These are phyloP conservation scores for Synanthedon tipuliformis DNA, from an alignment of 2,888 invertebrate genomes.

Conservation along the genomic window DNA sequence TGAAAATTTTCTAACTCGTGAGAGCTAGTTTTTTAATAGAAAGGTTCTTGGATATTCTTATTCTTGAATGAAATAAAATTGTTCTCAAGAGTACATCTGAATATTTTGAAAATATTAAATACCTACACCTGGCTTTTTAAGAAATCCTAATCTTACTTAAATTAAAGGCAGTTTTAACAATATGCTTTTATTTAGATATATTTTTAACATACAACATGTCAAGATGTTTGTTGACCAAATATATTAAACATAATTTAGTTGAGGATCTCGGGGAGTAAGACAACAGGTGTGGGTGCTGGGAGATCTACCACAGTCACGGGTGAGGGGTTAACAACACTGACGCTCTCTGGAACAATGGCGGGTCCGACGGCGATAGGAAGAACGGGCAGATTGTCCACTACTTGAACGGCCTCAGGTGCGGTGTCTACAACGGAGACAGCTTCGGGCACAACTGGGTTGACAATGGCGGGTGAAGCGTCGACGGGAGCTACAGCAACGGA, in stretches of 20 bases:
- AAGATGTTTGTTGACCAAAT: neutral
- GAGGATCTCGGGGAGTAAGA: conserved; percentile 3
- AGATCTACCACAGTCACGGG: neutral
- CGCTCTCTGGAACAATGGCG: conserved; percentile 1
- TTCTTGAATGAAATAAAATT: too few species aligned
- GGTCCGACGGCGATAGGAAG: conserved; percentile 1
- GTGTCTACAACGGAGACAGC: conserved; percentile 3
- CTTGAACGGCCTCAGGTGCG: conserved; percentile 4
- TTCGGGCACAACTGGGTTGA: conserved; percentile 4
- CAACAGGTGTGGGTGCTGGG: neutral
- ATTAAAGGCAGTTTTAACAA: neutral
- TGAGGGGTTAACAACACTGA: conserved; percentile 1
- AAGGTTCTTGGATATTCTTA: too few species aligned
- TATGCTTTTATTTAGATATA: neutral
- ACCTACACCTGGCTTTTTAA: too few species aligned
- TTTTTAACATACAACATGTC: conserved; percentile 6
- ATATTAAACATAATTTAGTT: conserved; percentile 2
- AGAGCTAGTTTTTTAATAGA: too few species aligned
- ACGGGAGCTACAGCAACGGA: conserved; percentile 1
- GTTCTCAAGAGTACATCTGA: too few species aligned
- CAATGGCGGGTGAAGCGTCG: conserved; percentile 2
- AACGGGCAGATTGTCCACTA: conserved; percentile 3
- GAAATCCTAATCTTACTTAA: neutral
- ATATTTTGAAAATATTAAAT: too few species aligned
- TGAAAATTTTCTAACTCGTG: too few species aligned